Percentiles rank a stretch among this genome's conserved stretches.
Evolutionary conservation across 2,113 vertebrate genomes (phyloP).

Genomic region (Crotalus horridus): DNA sequence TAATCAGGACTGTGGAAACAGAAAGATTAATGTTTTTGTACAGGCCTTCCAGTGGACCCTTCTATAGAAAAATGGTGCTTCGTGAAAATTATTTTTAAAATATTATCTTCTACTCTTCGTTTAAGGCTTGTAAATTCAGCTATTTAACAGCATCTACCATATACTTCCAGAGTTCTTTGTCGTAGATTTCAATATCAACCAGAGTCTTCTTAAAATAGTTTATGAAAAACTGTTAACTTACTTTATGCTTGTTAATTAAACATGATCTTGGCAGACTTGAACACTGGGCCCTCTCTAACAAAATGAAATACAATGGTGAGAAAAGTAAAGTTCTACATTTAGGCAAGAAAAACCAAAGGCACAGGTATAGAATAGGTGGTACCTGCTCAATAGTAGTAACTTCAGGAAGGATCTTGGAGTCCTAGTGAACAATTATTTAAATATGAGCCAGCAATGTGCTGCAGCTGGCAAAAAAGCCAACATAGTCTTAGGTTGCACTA

Average conservation of each 20-base stretch:
- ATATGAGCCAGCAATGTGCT: neutral
- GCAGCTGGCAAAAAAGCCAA: neutral
- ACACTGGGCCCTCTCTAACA: no score
- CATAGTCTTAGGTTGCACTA: neutral
- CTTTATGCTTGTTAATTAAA: conserved; percentile 65
- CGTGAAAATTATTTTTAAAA: conserved; percentile 67
- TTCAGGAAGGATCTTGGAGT: neutral
- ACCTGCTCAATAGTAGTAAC: neutral
- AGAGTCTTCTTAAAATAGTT: conserved; percentile 66
- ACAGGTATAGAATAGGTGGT: neutral
- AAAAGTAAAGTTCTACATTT: neutral
- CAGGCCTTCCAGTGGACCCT: conserved; percentile 49
- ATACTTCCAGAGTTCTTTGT: conserved; percentile 54
- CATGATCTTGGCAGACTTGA: neutral
- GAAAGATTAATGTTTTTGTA: conserved; percentile 47
- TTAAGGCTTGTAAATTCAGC: conserved; percentile 63
- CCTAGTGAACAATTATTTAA: neutral
- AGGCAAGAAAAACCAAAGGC: neutral
- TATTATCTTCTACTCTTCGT: conserved; percentile 58
- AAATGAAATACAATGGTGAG: neutral
- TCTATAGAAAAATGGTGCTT: conserved; percentile 66
- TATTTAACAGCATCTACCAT: conserved; percentile 65
- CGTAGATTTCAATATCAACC: conserved; percentile 51
- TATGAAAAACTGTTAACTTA: conserved; percentile 66
- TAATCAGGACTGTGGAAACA: neutral